Evolutionary conservation across 2,113 vertebrate genomes (phyloP).

Genomic region (Trogon surrucura): DNA sequence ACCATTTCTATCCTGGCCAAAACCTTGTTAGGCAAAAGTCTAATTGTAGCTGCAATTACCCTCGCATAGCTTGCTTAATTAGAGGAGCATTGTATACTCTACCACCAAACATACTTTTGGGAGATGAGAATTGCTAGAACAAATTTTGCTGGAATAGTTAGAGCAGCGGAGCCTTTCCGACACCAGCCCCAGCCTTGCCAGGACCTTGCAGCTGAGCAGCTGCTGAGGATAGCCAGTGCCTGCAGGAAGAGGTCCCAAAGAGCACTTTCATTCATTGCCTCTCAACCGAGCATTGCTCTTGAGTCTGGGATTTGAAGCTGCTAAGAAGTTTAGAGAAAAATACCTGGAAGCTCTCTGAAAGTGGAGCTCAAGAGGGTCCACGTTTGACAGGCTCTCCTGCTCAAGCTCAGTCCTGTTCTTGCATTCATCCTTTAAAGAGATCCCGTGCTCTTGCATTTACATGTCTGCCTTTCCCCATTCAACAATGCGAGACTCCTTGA

Average conservation of each 20-base stretch:
- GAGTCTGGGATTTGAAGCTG: background rate
- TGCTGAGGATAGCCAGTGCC: background rate
- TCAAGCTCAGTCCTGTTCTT: background rate
- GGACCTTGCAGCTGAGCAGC: background rate
- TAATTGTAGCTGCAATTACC: conserved; percentile 52
- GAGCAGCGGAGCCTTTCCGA: background rate
- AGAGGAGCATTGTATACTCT: conserved; percentile 31
- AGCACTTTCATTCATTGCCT: background rate
- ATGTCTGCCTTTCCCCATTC: background rate
- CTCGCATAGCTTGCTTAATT: conserved; percentile 40
- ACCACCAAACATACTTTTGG: conserved; percentile 24
- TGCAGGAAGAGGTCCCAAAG: background rate
- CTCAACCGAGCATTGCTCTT: background rate
- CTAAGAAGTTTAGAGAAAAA: background rate
- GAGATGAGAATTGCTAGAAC: conserved; percentile 29
- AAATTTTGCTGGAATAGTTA: conserved; percentile 35
- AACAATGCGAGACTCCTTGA: conserved; percentile 66
- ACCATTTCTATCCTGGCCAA: conserved; percentile 14
- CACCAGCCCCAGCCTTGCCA: background rate
- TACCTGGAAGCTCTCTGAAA: background rate
- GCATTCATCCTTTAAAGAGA: background rate
- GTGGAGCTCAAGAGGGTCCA: background rate
- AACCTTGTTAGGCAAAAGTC: conserved; percentile 28
- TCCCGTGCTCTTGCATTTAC: background rate
- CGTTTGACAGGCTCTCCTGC: background rate